Evolutionary conservation across 2,113 vertebrate species (phyloP), one percentile per base, ranked within the genome.

Genomic region (Tautogolabrus adspersus): DNA sequence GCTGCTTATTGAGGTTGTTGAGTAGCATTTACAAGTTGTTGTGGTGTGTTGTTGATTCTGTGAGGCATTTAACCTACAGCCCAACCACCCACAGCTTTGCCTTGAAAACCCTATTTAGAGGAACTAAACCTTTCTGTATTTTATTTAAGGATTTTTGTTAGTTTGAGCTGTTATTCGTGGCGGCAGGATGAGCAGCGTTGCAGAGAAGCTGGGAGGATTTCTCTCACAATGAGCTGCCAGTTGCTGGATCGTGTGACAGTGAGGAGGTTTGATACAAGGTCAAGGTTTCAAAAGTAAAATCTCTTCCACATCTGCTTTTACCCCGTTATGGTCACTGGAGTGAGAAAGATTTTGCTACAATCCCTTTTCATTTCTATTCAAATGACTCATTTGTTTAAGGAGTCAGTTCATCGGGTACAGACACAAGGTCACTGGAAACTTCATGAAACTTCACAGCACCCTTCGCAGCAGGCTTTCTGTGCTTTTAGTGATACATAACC

Each of bases 231-330:
- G 58, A 47, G 38, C 66, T 60, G 76, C 69, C 86, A 83, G 60
- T 73, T 81, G 60, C 72, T 49, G 40, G 13, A 61, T 34, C 38
- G 46, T 44, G 75, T 46, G 68, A 81, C 77, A 21, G 69, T 3
- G 66, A 66, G 69, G 77, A 71, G 71, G 74, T 69, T 69, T 75
- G 22, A 81, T 62, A 30, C 75, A 58, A 88, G 83, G 84, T 86
- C 88, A 81, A 51, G 23, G 22, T 82, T 89, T 93, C 78, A 87
- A 90, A 84, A 58, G 75, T 77, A 57, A 66, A 76, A 67, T 66
- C 60, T 66, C 63, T 30, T 79, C 49, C 83, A 83, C 86, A 78
- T 90, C 72, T 86, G 85, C 65, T 77, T 77, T 86, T 58, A 72
- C 72, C 44, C 52, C 60, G 51, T 23, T 75, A 56, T 68, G 21